A percentile compares a stretch with the other conserved stretches of the same genome.
phyloP scores from a whole-genome alignment of 2,113 vertebrate genomes.

The Esox niger region DNA sequence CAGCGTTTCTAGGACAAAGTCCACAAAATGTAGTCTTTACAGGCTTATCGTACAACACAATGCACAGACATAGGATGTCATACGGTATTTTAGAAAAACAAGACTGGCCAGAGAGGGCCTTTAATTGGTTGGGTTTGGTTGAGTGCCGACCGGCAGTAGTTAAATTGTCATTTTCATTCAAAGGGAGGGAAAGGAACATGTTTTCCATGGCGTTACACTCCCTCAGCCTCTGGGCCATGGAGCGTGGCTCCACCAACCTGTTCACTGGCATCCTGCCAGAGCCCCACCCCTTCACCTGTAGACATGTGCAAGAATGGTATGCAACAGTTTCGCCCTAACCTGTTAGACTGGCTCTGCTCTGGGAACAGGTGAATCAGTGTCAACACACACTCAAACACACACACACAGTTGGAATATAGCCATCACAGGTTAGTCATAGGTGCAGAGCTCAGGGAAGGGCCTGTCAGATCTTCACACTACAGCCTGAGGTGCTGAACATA shows the following conservation, averaged over 20 bases:
- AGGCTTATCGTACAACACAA: too few species aligned
- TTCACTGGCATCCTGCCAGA: not conserved
- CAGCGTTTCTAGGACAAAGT: too few species aligned
- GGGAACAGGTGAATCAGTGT: constrained; percentile 14
- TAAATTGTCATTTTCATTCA: not conserved
- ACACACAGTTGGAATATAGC: not conserved
- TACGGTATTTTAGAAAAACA: too few species aligned
- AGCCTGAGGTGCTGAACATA: not conserved
- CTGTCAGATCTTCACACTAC: not conserved
- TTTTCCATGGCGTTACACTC: not conserved
- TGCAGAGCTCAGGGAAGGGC: not conserved
- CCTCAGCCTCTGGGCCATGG: not conserved
- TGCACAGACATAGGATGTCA: too few species aligned
- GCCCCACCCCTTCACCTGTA: constrained; percentile 29
- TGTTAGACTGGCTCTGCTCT: constrained; percentile 53
- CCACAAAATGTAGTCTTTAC: too few species aligned
- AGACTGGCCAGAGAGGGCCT: too few species aligned
- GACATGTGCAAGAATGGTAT: constrained; percentile 50
- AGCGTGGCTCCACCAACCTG: not conserved
- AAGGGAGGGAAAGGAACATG: not conserved
- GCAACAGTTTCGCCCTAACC: constrained; percentile 70
- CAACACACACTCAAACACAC: constrained; percentile 1
- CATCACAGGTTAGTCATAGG: not conserved
- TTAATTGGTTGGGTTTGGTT: too few species aligned
- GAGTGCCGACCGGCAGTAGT: too few species aligned